Evolutionary conservation across 2,888 invertebrate species (phyloP).

Genomic region (Agelastica alni): DNA sequence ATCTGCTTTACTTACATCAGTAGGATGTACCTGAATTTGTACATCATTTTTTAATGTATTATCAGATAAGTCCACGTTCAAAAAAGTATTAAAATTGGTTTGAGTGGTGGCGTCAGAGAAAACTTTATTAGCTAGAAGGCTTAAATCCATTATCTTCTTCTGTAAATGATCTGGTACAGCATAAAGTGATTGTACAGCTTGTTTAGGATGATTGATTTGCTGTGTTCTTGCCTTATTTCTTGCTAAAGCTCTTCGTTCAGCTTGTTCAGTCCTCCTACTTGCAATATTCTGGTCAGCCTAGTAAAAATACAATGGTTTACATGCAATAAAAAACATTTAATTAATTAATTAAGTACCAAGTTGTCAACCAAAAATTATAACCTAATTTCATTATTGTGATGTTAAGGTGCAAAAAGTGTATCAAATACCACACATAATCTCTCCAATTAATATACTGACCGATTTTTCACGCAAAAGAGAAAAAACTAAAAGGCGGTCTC

Average conservation of each 20-base stretch:
- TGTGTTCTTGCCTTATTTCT: conserved; percentile 71
- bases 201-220: conserved; percentile 56
- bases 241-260: conserved; percentile 74
- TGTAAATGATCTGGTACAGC: conserved; percentile 82
- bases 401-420: too few species aligned
- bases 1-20: conserved; percentile 72
- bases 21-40: conserved; percentile 85
- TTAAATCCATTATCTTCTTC: conserved; percentile 65
- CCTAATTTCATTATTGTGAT: too few species aligned
- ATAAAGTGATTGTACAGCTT: conserved; percentile 71
- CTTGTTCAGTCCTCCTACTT: conserved; percentile 63
- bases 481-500: too few species aligned
- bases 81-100: conserved; percentile 74
- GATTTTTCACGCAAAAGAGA: too few species aligned
- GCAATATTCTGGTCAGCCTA: conserved; percentile 60
- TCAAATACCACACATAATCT: too few species aligned
- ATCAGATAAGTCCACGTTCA: conserved; percentile 43
- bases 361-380: too few species aligned
- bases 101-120: conserved; percentile 75
- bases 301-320: neutral
- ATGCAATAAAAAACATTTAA: too few species aligned
- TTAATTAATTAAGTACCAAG: too few species aligned
- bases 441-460: too few species aligned
- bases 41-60: conserved; percentile 47
- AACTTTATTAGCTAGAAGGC: conserved; percentile 70